A percentile compares a stretch with the other conserved stretches of the same genome.
Conservation (phyloP, 1,140 invertebrate genomes). For the Lysiphlebus fabarum region DNA sequence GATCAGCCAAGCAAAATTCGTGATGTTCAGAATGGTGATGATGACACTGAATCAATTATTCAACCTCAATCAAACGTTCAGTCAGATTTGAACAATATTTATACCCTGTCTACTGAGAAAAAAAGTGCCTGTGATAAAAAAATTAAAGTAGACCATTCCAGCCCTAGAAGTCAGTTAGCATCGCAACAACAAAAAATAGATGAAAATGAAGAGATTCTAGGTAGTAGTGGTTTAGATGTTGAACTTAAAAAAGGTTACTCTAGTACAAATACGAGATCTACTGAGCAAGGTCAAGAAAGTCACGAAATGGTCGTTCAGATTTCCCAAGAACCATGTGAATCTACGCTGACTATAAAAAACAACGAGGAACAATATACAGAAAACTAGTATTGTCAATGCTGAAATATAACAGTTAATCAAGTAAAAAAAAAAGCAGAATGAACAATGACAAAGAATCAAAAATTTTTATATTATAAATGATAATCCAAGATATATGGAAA, state of each 20-base stretch:
- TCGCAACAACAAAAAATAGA: constrained; percentile 34
- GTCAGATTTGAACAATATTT: constrained; percentile 52
- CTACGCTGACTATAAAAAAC: constrained; percentile 49
- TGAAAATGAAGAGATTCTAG: constrained; percentile 34
- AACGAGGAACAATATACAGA: constrained; percentile 49
- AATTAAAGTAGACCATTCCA: constrained; percentile 57
- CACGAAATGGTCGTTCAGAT: constrained; percentile 27
- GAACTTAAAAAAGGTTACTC: constrained; percentile 48
- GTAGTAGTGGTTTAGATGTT: constrained; percentile 47
- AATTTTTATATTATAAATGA: background rate
- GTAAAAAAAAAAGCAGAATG: constrained; percentile 13
- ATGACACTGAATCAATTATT: constrained; percentile 38
- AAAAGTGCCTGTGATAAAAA: constrained; percentile 59
- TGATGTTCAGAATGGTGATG: constrained; percentile 39
- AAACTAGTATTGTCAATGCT: constrained; percentile 25
- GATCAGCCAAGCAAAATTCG: constrained; percentile 45
- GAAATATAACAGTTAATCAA: constrained; percentile 19
- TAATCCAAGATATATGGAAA: no score
- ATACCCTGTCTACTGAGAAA: constrained; percentile 55
- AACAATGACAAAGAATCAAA: constrained; percentile 5
- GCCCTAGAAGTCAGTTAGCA: constrained; percentile 51
- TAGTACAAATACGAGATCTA: constrained; percentile 28
- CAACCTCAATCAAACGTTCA: constrained; percentile 47
- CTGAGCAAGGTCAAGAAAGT: constrained; percentile 28
- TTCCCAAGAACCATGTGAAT: constrained; percentile 41